Evolutionary conservation across 2,888 invertebrate genomes (phyloP).

Genomic region (Lapara coniferarum): DNA sequence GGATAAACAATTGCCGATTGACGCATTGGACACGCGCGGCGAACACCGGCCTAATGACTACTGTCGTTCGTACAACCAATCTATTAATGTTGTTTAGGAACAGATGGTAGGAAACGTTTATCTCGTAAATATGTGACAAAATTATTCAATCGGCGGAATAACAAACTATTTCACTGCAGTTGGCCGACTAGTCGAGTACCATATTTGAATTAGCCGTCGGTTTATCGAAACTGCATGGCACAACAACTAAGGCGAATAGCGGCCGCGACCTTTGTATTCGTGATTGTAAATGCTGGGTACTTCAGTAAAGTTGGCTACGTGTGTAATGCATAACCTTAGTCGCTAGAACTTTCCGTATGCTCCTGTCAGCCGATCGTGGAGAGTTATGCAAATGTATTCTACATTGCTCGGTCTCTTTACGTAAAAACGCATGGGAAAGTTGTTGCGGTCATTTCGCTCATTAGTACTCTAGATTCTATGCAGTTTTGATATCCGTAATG

Average conservation of each 20-base stretch:
- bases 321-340: not conserved
- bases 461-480: not conserved
- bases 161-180: not conserved
- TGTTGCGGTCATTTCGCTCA: not conserved
- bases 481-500: not conserved
- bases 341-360: not conserved
- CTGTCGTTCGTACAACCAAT: conserved; percentile 40
- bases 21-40: conserved; percentile 49
- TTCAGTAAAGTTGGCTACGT: conserved; percentile 27
- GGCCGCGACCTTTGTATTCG: conserved; percentile 24
- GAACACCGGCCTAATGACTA: conserved; percentile 40
- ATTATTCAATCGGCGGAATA: conserved; percentile 30
- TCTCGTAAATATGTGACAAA: conserved; percentile 35
- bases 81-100: conserved; percentile 44
- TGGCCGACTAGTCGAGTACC: not conserved
- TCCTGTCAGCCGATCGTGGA: not conserved
- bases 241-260: not conserved
- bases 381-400: conserved; percentile 21
- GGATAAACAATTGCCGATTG: conserved; percentile 53
- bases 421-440: conserved; percentile 3
- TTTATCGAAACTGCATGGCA: conserved; percentile 8
- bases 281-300: conserved; percentile 44
- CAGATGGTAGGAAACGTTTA: conserved; percentile 44
- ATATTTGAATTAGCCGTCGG: not conserved
- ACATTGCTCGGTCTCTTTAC: not conserved